Evolutionary conservation across 2,888 invertebrate species (phyloP).

Genomic region (Lissocephala sabroskyi): DNA sequence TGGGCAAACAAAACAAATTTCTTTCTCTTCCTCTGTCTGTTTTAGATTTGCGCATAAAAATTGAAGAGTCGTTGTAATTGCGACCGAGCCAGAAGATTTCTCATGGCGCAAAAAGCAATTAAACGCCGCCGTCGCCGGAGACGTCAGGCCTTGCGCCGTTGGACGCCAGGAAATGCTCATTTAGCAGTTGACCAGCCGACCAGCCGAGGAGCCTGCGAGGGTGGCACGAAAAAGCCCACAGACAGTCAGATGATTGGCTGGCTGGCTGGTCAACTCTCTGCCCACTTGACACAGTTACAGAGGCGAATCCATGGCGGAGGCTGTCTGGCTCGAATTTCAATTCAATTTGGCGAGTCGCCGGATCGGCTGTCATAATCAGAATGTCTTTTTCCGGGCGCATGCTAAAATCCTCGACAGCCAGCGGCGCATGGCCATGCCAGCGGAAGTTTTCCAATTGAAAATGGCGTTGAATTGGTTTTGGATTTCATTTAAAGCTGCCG

Average conservation of each 20-base stretch:
- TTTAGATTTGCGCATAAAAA: slow-evolving; percentile 37
- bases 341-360: slow-evolving; percentile 35
- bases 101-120: slow-evolving; percentile 68
- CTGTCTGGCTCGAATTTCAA: slow-evolving; percentile 43
- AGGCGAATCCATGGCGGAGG: slow-evolving; percentile 31
- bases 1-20: slow-evolving; percentile 30
- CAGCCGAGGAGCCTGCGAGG: slow-evolving; percentile 7
- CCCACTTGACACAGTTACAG: slow-evolving; percentile 58
- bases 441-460: slow-evolving; percentile 55
- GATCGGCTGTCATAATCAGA: too few species aligned
- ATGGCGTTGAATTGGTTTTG: slow-evolving; percentile 54
- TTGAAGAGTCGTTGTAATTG: slow-evolving; percentile 21
- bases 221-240: too few species aligned
- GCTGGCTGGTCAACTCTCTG: too few species aligned
- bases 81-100: slow-evolving; percentile 42
- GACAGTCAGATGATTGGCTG: too few species aligned
- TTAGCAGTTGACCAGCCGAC: slow-evolving; percentile 49
- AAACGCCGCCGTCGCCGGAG: slow-evolving; percentile 57
- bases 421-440: slow-evolving; percentile 12
- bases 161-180: slow-evolving; percentile 73
- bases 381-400: slow-evolving; percentile 26
- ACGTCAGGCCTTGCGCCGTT: slow-evolving; percentile 65
- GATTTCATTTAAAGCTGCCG: too few species aligned
- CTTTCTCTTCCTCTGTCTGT: slow-evolving; percentile 4
- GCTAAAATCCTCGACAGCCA: slow-evolving; percentile 5